These are phyloP conservation scores for Cebus imitator DNA, from an alignment of 2,113 vertebrate species.

Conservation along the genomic window DNA sequence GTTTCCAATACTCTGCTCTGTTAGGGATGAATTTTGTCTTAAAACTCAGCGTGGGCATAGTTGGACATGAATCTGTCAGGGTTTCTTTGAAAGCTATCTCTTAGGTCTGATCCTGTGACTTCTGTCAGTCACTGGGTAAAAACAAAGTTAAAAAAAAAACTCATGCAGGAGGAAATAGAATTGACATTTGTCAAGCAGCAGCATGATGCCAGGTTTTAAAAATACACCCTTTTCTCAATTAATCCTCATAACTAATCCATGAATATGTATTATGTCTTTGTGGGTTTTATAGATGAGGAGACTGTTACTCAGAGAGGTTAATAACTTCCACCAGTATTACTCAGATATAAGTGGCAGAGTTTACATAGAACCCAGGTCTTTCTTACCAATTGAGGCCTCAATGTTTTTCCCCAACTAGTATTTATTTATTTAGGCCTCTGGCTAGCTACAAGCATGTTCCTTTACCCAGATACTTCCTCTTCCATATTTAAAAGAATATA, in stretches of 20 bases:
- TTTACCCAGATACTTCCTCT: background rate
- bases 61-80: background rate
- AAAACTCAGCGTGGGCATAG: background rate
- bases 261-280: background rate
- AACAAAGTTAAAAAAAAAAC: background rate
- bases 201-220: background rate
- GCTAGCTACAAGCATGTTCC: background rate
- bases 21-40: background rate
- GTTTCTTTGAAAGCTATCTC: background rate
- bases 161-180: background rate
- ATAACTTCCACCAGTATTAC: background rate
- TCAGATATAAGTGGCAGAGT: background rate
- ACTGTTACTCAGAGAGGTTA: background rate
- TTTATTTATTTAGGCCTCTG: background rate
- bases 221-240: background rate
- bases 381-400: background rate
- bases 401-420: background rate
- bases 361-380: background rate
- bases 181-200: background rate
- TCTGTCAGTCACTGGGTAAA: background rate
- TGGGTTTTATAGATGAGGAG: background rate
- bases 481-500: background rate
- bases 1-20: background rate
- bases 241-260: background rate
- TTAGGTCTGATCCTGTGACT: background rate